Percentiles rank a stretch among this genome's conserved stretches.
These are phyloP conservation scores for Enteromius viviparus DNA, from an alignment of 2,797 vertebrate species.

Conservation along the genomic window DNA sequence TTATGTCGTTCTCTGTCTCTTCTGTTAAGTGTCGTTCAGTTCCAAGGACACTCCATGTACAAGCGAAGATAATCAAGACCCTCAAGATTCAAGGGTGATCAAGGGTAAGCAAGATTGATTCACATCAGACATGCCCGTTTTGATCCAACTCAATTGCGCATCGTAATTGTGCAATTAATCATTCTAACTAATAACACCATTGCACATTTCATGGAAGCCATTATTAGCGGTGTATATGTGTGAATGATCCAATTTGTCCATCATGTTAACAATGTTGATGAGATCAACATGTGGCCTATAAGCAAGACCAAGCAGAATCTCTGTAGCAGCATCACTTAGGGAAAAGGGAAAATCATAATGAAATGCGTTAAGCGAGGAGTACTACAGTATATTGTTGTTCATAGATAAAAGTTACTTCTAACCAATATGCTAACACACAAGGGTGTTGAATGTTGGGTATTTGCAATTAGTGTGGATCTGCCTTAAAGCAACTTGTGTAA, in stretches of 20 bases:
- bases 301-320: not conserved
- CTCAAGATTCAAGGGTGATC: slow-evolving; percentile 6
- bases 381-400: too few species aligned
- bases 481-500: slow-evolving; percentile 17
- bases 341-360: not conserved
- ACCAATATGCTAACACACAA: not conserved
- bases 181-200: not conserved
- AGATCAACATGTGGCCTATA: not conserved
- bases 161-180: not conserved
- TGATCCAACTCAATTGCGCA: not conserved
- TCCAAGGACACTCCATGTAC: slow-evolving; percentile 2
- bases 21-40: slow-evolving; percentile 1
- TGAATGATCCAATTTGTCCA: not conserved
- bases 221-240: slow-evolving; percentile 12
- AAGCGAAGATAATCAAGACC: slow-evolving; percentile 14
- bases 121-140: slow-evolving; percentile 1
- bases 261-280: not conserved
- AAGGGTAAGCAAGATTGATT: slow-evolving; percentile 19
- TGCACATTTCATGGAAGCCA: not conserved
- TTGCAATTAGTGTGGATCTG: not conserved
- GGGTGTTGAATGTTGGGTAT: not conserved
- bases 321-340: too few species aligned
- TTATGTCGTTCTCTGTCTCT: slow-evolving; percentile 12
- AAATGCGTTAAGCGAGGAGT: not conserved
- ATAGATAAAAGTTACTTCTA: not conserved